Evolutionary conservation across 1,140 invertebrate species (phyloP).

Genomic region (Hyles vespertilio): DNA sequence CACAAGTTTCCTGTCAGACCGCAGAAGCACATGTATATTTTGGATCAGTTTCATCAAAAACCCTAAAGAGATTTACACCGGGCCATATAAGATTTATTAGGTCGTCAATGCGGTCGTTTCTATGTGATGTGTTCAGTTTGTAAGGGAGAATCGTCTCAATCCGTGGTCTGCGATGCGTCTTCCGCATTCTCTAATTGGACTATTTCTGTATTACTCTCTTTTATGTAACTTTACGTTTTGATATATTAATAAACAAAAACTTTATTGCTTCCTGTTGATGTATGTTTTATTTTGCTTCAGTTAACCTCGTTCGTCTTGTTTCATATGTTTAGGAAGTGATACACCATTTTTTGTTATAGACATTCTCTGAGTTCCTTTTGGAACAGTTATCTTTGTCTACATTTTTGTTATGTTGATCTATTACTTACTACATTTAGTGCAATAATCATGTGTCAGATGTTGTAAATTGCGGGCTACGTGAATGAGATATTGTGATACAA

Average conservation of each 20-base stretch:
- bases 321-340: background rate
- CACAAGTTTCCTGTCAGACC: slow-evolving; percentile 24
- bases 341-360: too few species aligned
- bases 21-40: slow-evolving; percentile 13
- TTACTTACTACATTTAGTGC: too few species aligned
- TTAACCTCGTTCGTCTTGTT: slow-evolving; percentile 9
- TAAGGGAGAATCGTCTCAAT: slow-evolving; percentile 16
- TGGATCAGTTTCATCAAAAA: slow-evolving; percentile 13
- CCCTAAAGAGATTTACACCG: slow-evolving; percentile 16
- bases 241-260: slow-evolving; percentile 24
- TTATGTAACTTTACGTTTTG: slow-evolving; percentile 28
- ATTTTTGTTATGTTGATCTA: too few species aligned
- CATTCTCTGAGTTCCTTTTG: too few species aligned
- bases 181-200: slow-evolving; percentile 49
- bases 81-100: slow-evolving; percentile 23
- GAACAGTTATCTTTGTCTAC: too few species aligned
- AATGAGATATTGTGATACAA: too few species aligned
- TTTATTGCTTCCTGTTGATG: slow-evolving; percentile 31
- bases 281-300: slow-evolving; percentile 9
- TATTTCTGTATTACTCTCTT: slow-evolving; percentile 46
- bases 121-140: slow-evolving; percentile 31
- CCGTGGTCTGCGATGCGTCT: slow-evolving; percentile 42
- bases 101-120: slow-evolving; percentile 10
- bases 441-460: too few species aligned
- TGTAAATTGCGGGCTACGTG: too few species aligned